Evolutionary conservation across 2,888 invertebrate genomes (phyloP).

Genomic region (Drosophila seclusa): DNA sequence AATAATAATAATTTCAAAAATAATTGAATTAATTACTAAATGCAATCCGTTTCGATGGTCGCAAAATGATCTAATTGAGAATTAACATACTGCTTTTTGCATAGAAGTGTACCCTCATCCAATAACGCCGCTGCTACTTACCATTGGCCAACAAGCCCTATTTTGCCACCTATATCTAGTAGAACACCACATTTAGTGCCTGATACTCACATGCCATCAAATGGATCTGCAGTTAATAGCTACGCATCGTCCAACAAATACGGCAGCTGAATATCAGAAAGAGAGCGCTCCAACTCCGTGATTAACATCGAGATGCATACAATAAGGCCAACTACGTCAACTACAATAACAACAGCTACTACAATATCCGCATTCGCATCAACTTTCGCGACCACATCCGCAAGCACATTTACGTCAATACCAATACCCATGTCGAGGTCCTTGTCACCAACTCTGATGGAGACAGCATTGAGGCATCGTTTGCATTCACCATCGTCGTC

Average conservation of each 20-base stretch:
- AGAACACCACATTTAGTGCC: slow-evolving; percentile 91
- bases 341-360: slow-evolving; percentile 24
- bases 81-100: slow-evolving; percentile 84
- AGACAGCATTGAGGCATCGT: slow-evolving; percentile 65
- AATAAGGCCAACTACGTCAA: slow-evolving; percentile 51
- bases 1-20: slow-evolving; percentile 11
- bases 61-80: slow-evolving; percentile 55
- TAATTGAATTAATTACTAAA: slow-evolving; percentile 7
- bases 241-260: slow-evolving; percentile 85
- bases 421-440: slow-evolving; percentile 47
- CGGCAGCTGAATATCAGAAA: slow-evolving; percentile 85
- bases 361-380: slow-evolving; percentile 20
- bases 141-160: slow-evolving; percentile 93
- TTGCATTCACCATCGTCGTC: slow-evolving; percentile 41
- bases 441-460: slow-evolving; percentile 55
- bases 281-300: slow-evolving; percentile 82
- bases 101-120: slow-evolving; percentile 86
- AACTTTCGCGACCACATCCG: slow-evolving; percentile 22
- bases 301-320: slow-evolving; percentile 81
- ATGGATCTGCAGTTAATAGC: slow-evolving; percentile 85
- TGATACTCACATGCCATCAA: slow-evolving; percentile 87
- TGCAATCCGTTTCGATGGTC: slow-evolving; percentile 11
- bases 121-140: slow-evolving; percentile 87
- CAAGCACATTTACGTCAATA: slow-evolving; percentile 36
- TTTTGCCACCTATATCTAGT: slow-evolving; percentile 89